Percentiles rank a stretch among this genome's conserved stretches.
These are phyloP conservation scores for Crocuta crocuta DNA, from an alignment of 2,113 vertebrate genomes.

Conservation along the genomic window DNA sequence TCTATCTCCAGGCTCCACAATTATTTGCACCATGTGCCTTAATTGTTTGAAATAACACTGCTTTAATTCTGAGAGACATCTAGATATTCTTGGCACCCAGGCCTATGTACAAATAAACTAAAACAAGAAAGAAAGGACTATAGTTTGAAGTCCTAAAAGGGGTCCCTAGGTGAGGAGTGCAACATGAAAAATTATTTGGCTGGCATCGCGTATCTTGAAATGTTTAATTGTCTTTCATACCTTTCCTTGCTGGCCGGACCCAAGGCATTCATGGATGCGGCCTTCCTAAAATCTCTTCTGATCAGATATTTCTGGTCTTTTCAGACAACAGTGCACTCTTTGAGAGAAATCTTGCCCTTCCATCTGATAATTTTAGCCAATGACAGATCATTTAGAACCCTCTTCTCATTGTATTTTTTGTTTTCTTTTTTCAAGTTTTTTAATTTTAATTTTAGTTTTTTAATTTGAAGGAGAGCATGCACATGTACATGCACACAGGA, in stretches of 20 bases:
- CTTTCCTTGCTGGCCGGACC: neutral
- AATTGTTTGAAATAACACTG: neutral
- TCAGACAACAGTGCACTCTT: conserved; percentile 13
- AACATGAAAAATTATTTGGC: neutral
- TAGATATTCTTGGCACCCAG: rapidly evolving
- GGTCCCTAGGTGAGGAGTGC: neutral
- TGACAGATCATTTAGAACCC: neutral
- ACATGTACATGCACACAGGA: too few species aligned
- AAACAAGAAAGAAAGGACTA: conserved; percentile 52
- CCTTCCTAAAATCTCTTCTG: neutral
- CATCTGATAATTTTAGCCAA: neutral
- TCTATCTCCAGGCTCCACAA: neutral
- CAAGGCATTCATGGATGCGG: neutral
- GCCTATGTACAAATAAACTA: neutral
- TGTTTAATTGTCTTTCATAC: neutral
- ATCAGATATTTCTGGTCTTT: conserved; percentile 59
- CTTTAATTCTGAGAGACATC: neutral
- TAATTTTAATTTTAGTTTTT: too few species aligned
- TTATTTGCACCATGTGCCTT: neutral
- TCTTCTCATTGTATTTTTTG: neutral
- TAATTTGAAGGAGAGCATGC: too few species aligned
- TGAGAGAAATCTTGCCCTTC: conserved; percentile 10
- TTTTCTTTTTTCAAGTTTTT: neutral
- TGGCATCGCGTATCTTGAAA: neutral
- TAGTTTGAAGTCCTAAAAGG: conserved; percentile 37